These are phyloP conservation scores for Brachionus rotundiformis DNA, from an alignment of 1,140 invertebrate species.

Conservation along the genomic window DNA sequence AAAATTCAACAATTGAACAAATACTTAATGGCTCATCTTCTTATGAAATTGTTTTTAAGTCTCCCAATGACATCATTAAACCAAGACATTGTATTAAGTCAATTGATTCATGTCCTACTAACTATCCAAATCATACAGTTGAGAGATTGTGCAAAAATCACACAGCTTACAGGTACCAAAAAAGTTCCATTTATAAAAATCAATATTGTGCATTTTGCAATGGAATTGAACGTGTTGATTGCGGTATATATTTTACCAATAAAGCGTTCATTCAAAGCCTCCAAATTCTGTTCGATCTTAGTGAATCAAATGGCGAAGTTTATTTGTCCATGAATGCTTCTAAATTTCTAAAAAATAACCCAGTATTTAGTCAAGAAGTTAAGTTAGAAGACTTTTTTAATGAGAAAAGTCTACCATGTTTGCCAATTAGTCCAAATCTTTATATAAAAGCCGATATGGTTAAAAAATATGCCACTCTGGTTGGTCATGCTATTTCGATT, in stretches of 20 bases:
- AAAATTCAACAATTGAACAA: not conserved
- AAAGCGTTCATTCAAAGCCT: not conserved
- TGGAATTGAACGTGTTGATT: not conserved
- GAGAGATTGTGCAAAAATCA: not conserved
- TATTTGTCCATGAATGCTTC: not conserved
- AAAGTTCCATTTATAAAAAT: not conserved
- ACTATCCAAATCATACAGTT: not conserved
- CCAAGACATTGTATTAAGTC: not conserved
- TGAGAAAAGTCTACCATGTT: not conserved
- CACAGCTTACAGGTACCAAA: not conserved
- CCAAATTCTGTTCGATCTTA: not conserved
- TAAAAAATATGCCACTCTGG: constrained; percentile 11
- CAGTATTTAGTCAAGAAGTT: not conserved
- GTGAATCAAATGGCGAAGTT: not conserved
- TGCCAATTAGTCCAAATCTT: not conserved
- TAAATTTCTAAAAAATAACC: not conserved
- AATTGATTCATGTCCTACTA: not conserved
- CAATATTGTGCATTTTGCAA: not conserved
- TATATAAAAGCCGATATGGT: not conserved
- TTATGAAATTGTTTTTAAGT: not conserved
- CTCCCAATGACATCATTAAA: not conserved
- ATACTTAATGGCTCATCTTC: not conserved
- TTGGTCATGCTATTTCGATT: constrained; percentile 25
- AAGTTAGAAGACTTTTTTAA: not conserved
- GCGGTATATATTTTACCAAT: not conserved